Evolutionary conservation across 2,888 invertebrate species (phyloP).

Genomic region (Lepidochitona cinerea): DNA sequence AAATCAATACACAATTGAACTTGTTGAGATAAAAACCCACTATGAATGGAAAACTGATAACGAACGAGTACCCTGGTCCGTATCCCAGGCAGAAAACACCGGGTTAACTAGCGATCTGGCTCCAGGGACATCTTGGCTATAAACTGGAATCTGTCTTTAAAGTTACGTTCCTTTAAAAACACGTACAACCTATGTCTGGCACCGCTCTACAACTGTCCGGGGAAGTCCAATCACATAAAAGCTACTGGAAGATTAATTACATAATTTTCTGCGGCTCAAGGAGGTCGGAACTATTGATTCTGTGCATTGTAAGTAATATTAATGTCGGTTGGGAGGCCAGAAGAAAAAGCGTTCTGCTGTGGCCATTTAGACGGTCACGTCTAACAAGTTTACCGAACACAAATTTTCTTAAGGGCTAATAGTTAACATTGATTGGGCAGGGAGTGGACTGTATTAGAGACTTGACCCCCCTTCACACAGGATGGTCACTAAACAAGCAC

Average conservation of each 20-base stretch:
- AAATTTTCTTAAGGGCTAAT: not conserved
- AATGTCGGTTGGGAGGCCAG: not conserved
- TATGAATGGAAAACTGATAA: no score
- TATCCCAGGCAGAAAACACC: no score
- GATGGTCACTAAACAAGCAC: no score
- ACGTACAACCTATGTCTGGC: no score
- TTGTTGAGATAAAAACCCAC: no score
- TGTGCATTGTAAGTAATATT: not conserved
- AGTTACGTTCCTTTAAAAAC: no score
- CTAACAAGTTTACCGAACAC: not conserved
- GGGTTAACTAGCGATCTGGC: no score
- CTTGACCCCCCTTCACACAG: no score
- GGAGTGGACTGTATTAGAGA: not conserved
- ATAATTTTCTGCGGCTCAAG: not conserved
- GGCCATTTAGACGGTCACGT: not conserved
- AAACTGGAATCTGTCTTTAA: no score
- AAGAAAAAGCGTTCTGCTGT: not conserved
- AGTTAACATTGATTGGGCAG: not conserved
- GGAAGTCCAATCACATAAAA: not conserved
- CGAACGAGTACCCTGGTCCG: no score
- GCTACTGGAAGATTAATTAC: not conserved
- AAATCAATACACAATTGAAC: no score
- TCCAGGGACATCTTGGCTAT: no score
- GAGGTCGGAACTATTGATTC: not conserved
- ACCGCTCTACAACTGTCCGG: not conserved